Evolutionary conservation across 1,140 invertebrate genomes (phyloP).

Genomic region (Eciton burchellii): DNA sequence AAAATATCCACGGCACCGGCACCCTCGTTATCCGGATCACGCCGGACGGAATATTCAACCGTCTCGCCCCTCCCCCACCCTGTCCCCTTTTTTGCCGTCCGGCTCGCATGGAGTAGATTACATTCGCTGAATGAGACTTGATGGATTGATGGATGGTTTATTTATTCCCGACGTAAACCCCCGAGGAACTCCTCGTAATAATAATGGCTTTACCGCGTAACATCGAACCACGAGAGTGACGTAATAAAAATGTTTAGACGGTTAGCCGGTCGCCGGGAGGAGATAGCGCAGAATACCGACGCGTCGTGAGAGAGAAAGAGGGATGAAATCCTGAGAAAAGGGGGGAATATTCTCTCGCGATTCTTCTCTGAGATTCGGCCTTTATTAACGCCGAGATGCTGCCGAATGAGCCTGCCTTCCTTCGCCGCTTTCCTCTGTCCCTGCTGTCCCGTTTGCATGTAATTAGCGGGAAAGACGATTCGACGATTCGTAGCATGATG

Average conservation of each 20-base stretch:
- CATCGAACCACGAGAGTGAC: constrained; percentile 29
- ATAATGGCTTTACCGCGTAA: constrained; percentile 42
- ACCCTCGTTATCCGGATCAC: constrained; percentile 50
- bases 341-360: neutral
- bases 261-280: neutral
- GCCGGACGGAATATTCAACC: constrained; percentile 6
- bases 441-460: too few species aligned
- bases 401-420: neutral
- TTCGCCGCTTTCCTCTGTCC: too few species aligned
- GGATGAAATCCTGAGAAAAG: neutral
- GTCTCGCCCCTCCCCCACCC: neutral
- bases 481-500: too few species aligned
- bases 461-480: too few species aligned
- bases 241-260: constrained; percentile 44
- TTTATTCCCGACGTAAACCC: constrained; percentile 49
- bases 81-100: constrained; percentile 10
- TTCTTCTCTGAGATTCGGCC: too few species aligned
- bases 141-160: constrained; percentile 63
- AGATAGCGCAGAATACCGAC: constrained; percentile 10
- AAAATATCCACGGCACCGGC: constrained; percentile 42
- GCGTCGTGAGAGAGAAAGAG: constrained; percentile 12
- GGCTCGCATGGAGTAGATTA: constrained; percentile 44
- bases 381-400: neutral
- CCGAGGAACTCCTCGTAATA: constrained; percentile 49
- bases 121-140: constrained; percentile 56